Evolutionary conservation across 1,140 invertebrate genomes (phyloP).

Genomic region (Caerostris extrusa): DNA sequence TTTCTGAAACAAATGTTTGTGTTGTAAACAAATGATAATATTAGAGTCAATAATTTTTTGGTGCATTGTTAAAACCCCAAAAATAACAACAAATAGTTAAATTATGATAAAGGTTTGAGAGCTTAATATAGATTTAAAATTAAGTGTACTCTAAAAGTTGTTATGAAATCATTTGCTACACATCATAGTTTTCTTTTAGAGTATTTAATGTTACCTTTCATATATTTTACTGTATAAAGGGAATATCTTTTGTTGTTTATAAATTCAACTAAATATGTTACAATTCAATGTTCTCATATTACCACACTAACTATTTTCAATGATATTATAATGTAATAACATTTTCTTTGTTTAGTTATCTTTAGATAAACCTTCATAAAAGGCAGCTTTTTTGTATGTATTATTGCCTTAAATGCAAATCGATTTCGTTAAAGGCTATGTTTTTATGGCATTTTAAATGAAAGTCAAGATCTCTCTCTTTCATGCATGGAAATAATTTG

Average conservation of each 20-base stretch:
- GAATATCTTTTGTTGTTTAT: slow-evolving; percentile 33
- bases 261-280: not conserved
- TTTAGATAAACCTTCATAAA: not conserved
- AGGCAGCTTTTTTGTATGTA: not conserved
- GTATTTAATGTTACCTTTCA: not conserved
- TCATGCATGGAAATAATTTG: not conserved
- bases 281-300: not conserved
- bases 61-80: too few relatives aligned
- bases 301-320: not conserved
- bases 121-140: too few relatives aligned
- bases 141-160: not conserved
- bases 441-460: not conserved
- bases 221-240: not conserved
- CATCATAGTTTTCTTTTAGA: slow-evolving; percentile 35
- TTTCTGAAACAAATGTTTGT: too few relatives aligned
- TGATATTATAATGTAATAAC: not conserved
- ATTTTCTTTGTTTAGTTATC: not conserved
- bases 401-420: slow-evolving; percentile 1
- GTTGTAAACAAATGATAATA: too few relatives aligned
- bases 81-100: too few relatives aligned
- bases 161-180: not conserved
- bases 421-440: not conserved
- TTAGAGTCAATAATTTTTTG: too few relatives aligned
- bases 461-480: not conserved
- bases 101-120: too few relatives aligned